Evolutionary conservation across 2,888 invertebrate species (phyloP), one percentile per base, ranked within the genome.

Genomic region (Plemyria rubiginata): DNA sequence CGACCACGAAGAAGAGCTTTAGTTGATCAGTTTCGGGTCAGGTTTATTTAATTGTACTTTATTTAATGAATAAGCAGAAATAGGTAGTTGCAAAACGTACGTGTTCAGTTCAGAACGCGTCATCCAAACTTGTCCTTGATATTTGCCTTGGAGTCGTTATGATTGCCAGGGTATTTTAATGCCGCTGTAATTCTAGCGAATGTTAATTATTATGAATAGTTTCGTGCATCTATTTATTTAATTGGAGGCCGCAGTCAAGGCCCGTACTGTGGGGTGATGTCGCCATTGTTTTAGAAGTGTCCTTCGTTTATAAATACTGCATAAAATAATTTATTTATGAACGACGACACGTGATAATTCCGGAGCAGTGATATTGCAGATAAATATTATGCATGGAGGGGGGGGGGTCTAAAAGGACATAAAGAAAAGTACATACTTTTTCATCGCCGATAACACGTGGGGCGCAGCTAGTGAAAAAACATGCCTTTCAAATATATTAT

Each of bases 151-250:
- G 64, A 72, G 68, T 71, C 73, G 72, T 74, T 77, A 79, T 77
- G 77, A 75, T 70, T 56, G 59, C 49, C 54, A 51, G 60, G 57
- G 40, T 54, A 49, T 68, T 68, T 67, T 63, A 68, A 61, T 58
- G 53, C 43, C 66, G 61, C 55, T 62, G 64, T 64, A 64, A 67
- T 68, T 65, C 68, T 67, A 64, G 50, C 54, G 60, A 65, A 70
- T 66, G 64, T 64, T 72, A 72, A 75, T 76, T 79, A 57, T 60
- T 51, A 54, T 60, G 76, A 81, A 80, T 77, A 78, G 69, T 60
- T 73, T 76, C 72, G 73, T 76, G 76, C 72, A 75, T 81, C 70
- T 77, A 75, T 82, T 80, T 77, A 70, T 67, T 77, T 77, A 77
- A 78, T 80, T 78, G 62, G 64, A 76, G 67, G 69, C 60, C 46